phyloP scores from a whole-genome alignment of 2,113 vertebrate genomes.

The Semicossyphus pulcher region DNA sequence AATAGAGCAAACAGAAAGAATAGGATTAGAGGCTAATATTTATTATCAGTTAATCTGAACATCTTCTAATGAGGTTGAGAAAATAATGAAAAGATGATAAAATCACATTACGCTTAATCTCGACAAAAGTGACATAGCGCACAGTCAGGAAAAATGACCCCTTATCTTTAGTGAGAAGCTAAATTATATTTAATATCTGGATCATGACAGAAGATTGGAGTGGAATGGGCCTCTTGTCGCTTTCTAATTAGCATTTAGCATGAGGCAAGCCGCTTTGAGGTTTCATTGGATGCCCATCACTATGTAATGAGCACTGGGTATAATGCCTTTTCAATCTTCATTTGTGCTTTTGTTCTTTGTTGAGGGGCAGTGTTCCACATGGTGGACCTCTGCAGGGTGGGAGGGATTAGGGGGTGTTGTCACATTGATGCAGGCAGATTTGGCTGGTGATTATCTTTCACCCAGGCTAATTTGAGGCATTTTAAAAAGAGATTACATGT shows the following conservation, averaged over 20 bases:
- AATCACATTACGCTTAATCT: constrained; percentile 61
- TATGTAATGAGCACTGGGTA: constrained; percentile 40
- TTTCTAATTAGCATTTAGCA: constrained; percentile 63
- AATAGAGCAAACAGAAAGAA: constrained; percentile 46
- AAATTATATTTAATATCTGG: constrained; percentile 55
- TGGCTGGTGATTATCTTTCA: constrained; percentile 67
- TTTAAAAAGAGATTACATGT: constrained; percentile 55
- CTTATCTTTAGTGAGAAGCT: constrained; percentile 40
- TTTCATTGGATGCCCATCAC: constrained; percentile 36
- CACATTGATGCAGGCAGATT: constrained; percentile 45
- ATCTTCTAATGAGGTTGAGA: constrained; percentile 57
- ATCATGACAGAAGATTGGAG: constrained; percentile 39
- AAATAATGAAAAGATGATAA: constrained; percentile 57
- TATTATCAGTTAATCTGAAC: constrained; percentile 58
- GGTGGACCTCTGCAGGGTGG: constrained; percentile 31
- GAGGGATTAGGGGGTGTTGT: neutral
- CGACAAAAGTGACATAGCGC: constrained; percentile 39
- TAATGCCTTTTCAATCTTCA: constrained; percentile 33
- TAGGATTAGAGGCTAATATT: constrained; percentile 51
- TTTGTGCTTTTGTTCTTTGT: constrained; percentile 44
- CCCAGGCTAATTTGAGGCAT: constrained; percentile 65
- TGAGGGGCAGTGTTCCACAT: constrained; percentile 35
- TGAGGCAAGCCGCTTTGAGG: constrained; percentile 15
- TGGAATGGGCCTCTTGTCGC: constrained; percentile 10
- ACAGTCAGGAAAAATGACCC: constrained; percentile 36